These are phyloP conservation scores for Decapterus maruadsi DNA, from an alignment of 2,797 vertebrate species.

Conservation along the genomic window DNA sequence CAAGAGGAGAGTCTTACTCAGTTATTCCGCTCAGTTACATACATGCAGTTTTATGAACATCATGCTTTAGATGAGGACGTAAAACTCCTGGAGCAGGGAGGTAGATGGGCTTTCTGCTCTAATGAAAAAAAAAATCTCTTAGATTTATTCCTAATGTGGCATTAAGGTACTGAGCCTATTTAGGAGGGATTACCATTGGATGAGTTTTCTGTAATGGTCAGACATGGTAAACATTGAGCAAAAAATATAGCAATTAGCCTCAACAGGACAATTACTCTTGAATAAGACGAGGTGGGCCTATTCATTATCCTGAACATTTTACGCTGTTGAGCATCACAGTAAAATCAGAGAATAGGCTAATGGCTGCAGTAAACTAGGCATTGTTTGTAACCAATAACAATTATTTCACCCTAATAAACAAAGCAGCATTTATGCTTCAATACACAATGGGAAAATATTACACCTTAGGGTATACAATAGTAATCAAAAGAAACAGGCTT, in stretches of 20 bases:
- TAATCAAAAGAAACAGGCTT: constrained; percentile 56
- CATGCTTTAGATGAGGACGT: constrained; percentile 8
- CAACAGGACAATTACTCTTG: constrained; percentile 55
- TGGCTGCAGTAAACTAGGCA: constrained; percentile 48
- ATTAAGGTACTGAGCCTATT: constrained; percentile 28
- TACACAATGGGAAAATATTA: constrained; percentile 41
- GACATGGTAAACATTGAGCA: constrained; percentile 39
- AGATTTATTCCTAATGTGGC: constrained; percentile 27
- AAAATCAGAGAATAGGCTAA: constrained; percentile 50
- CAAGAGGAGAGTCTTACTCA: constrained; percentile 20
- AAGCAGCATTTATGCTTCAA: constrained; percentile 49
- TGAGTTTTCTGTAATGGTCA: constrained; percentile 41
- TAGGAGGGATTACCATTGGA: constrained; percentile 40
- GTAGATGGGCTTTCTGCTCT: constrained; percentile 2
- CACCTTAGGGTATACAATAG: constrained; percentile 46
- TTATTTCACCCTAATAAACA: constrained; percentile 64
- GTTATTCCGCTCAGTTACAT: constrained; percentile 23
- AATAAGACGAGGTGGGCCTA: constrained; percentile 48
- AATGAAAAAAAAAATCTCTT: constrained; percentile 15
- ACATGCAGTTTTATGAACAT: constrained; percentile 13
- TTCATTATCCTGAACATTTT: constrained; percentile 55
- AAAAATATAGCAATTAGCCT: constrained; percentile 62
- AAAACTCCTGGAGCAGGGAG: constrained; percentile 17
- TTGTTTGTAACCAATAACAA: constrained; percentile 65
- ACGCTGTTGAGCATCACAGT: constrained; percentile 35